Conservation (phyloP, 2,888 invertebrate genomes). For the Idaea dimidiata region DNA sequence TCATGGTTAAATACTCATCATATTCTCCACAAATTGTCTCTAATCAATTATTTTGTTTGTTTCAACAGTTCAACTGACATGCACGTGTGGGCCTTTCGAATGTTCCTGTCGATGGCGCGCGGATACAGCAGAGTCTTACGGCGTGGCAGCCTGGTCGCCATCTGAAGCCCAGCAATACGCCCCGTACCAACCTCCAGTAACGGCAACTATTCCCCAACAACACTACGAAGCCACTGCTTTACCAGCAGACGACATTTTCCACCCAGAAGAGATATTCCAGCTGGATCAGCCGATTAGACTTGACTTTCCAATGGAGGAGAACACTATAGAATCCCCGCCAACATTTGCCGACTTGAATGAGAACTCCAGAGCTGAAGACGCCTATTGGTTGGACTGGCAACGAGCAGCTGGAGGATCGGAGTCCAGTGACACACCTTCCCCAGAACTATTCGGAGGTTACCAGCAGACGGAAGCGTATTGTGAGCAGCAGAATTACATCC, state of each 20-base stretch:
- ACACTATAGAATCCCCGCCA: slow-evolving; percentile 82
- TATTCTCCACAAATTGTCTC: background rate
- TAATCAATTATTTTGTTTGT: slow-evolving; percentile 18
- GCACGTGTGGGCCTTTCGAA: slow-evolving; percentile 88
- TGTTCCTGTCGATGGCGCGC: slow-evolving; percentile 83
- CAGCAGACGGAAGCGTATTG: slow-evolving; percentile 66
- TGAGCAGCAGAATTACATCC: slow-evolving; percentile 60
- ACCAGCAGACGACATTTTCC: slow-evolving; percentile 85
- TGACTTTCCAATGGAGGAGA: slow-evolving; percentile 80
- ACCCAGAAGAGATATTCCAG: slow-evolving; percentile 89
- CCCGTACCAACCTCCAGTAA: slow-evolving; percentile 45
- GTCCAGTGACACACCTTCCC: slow-evolving; percentile 80
- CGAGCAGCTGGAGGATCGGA: slow-evolving; percentile 68
- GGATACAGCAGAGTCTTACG: slow-evolving; percentile 60
- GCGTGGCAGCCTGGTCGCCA: slow-evolving; percentile 58
- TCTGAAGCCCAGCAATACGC: slow-evolving; percentile 55
- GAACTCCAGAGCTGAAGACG: slow-evolving; percentile 83
- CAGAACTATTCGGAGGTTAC: slow-evolving; percentile 74
- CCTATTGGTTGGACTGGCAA: slow-evolving; percentile 82
- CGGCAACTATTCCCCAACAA: slow-evolving; percentile 59
- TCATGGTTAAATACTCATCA: background rate
- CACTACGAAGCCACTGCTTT: slow-evolving; percentile 82
- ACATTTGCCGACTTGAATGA: slow-evolving; percentile 87
- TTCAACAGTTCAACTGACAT: slow-evolving; percentile 79
- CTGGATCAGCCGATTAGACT: slow-evolving; percentile 86